phyloP scores from a whole-genome alignment of 2,888 invertebrate genomes.

The Thalpophila matura region DNA sequence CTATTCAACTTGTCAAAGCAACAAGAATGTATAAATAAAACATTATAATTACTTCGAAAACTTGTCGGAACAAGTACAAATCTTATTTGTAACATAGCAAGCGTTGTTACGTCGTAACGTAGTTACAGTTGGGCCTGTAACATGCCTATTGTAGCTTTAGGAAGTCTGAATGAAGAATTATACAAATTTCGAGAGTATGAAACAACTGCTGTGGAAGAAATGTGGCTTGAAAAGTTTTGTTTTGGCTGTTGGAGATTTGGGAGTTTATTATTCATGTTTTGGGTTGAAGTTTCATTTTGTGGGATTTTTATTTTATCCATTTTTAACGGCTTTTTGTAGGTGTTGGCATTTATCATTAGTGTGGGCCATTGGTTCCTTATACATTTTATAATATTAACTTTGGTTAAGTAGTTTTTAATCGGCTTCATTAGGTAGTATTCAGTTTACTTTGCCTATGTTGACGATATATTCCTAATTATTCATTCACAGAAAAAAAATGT shows the following conservation, averaged over 20 bases:
- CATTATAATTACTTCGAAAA: conserved; percentile 51
- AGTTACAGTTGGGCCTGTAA: conserved; percentile 50
- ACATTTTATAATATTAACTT: too few species aligned
- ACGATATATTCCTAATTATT: too few species aligned
- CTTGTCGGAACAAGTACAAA: conserved; percentile 55
- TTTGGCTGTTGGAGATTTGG: conserved; percentile 17
- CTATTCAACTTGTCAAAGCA: conserved; percentile 42
- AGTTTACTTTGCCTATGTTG: too few species aligned
- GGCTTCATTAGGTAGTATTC: too few species aligned
- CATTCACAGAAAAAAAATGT: too few species aligned
- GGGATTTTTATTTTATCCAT: not conserved
- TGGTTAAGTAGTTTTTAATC: too few species aligned
- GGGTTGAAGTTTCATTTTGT: conserved; percentile 1
- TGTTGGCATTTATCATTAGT: not conserved
- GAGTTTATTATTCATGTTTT: not conserved
- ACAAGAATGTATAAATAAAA: conserved; percentile 52
- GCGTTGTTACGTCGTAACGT: conserved; percentile 43
- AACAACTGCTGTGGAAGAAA: conserved; percentile 39
- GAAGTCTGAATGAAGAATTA: conserved; percentile 49
- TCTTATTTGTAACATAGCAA: conserved; percentile 58
- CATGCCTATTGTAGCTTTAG: conserved; percentile 36
- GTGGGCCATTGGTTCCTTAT: too few species aligned
- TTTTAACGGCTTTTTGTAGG: not conserved
- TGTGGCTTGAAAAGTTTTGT: conserved; percentile 36
- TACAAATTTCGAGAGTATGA: conserved; percentile 43